A percentile compares a stretch with the other conserved stretches of the same genome.
phyloP scores from a whole-genome alignment of 2,888 invertebrate genomes.

The Itoplectis maculator region DNA sequence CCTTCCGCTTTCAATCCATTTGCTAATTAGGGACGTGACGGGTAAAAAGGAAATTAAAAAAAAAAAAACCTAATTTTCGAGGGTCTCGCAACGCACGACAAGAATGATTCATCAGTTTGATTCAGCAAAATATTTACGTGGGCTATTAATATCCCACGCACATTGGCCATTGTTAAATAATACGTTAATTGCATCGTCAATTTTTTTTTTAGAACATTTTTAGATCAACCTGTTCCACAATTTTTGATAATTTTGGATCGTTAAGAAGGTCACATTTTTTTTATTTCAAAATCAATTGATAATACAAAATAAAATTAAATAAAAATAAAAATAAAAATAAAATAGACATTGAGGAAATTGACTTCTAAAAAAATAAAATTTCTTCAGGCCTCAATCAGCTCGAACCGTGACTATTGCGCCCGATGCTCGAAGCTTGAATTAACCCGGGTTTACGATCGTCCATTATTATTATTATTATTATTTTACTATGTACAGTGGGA shows the following conservation, averaged over 20 bases:
- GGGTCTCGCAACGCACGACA: conserved; percentile 34
- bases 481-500: conserved; percentile 10
- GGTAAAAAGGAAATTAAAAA: neutral
- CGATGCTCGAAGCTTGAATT: conserved; percentile 19
- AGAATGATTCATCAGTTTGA: conserved; percentile 41
- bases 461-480: conserved; percentile 44
- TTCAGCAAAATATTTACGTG: conserved; percentile 49
- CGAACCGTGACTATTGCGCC: conserved; percentile 13
- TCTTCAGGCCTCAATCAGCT: neutral
- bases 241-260: neutral
- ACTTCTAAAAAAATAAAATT: neutral
- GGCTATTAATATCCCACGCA: neutral
- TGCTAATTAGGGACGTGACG: neutral
- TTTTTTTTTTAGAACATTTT: neutral
- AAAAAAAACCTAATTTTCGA: too few relatives aligned
- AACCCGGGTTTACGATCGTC: neutral
- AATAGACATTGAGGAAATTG: neutral
- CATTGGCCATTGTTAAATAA: neutral
- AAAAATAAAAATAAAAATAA: neutral
- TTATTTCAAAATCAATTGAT: too few relatives aligned
- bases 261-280: too few relatives aligned
- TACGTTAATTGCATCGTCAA: conserved; percentile 18
- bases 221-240: neutral
- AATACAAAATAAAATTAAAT: too few relatives aligned
- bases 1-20: neutral